These are phyloP conservation scores for Eira barbara DNA, from an alignment of 2,113 vertebrate genomes.

Conservation along the genomic window DNA sequence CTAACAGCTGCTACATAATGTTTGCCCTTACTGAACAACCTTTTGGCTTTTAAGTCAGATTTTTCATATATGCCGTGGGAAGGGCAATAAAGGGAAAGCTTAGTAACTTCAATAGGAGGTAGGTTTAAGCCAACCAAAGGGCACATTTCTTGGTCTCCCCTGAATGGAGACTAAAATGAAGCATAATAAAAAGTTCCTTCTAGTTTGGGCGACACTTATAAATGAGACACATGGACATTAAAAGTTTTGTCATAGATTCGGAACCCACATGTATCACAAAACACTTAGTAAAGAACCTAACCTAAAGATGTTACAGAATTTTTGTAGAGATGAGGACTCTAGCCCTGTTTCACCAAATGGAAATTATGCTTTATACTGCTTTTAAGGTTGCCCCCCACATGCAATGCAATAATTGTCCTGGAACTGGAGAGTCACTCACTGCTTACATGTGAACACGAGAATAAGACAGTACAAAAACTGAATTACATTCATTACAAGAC, in stretches of 20 bases:
- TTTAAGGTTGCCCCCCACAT: not conserved
- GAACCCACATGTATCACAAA: not conserved
- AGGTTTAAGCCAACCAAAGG: not conserved
- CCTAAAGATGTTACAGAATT: not conserved
- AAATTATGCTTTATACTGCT: not conserved
- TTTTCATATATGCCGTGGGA: not conserved
- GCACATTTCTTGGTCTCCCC: not conserved
- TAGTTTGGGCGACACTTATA: not conserved
- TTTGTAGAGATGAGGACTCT: not conserved
- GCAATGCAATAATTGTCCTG: not conserved
- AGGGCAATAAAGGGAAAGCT: not conserved
- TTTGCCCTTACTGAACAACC: not conserved
- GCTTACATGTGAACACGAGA: not conserved
- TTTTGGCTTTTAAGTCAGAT: not conserved
- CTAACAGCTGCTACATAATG: not conserved
- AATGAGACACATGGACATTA: not conserved
- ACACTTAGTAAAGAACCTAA: not conserved
- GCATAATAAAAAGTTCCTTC: not conserved
- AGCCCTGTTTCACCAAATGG: not conserved
- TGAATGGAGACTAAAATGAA: constrained; percentile 10
- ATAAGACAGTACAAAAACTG: not conserved
- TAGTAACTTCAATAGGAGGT: not conserved
- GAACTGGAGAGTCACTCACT: not conserved
- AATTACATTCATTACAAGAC: not conserved
- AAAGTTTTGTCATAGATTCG: not conserved